Base-by-base conservation (phyloP, 2,113 vertebrate species). In the Tylochromis polylepis region DNA sequence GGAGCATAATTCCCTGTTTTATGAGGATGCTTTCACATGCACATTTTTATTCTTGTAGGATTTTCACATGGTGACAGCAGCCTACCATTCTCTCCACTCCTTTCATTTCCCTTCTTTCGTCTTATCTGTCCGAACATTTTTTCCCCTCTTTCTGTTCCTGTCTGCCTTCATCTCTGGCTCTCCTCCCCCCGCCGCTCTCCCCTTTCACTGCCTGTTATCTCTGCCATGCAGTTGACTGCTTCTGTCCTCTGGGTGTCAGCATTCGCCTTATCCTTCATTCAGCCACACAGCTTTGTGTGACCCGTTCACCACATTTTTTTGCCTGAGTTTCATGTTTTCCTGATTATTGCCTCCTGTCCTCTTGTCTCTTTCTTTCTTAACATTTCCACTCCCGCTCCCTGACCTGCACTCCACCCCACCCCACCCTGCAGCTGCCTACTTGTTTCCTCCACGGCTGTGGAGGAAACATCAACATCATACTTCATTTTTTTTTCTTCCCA, bases 181-280 rank as follows among this genome's bases (percentile, higher is more conserved):
- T 38, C 55, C 72, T 57, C 16, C 18, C 77, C 43, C 56, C 75
- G 18, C 62, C 11, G 4, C 62, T 31, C 60, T 14, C 65, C 85
- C 79, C 83, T 86, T 90, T 91, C 89, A 87, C 84, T 20, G 79
- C 78, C 90, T 88, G 87, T 93, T 95, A 93, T 95, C 95, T 91
- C 88, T 85, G 56, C 87, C 65, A 4, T 95, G 95, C 94, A 96
- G 93, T 95, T 95, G 92, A 95, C 95, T 87, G 86, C 80, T 83
- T 94, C 92, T 95, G 92, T 96, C 96, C 96, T 96, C 96, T 96
- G 95, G 96, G 96, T 96, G 96, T 96, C 96, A 96, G 96, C 93
- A 96, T 93, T 95, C 78, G 95, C 96, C 95, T 94, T 90, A 95
- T 93, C 90, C 93, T 93, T 91, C 94, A 93, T 87, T 88, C 91